phyloP scores from a whole-genome alignment of 35 echinoderm and acorn worm genomes.

The Strongylocentrotus purpuratus region DNA sequence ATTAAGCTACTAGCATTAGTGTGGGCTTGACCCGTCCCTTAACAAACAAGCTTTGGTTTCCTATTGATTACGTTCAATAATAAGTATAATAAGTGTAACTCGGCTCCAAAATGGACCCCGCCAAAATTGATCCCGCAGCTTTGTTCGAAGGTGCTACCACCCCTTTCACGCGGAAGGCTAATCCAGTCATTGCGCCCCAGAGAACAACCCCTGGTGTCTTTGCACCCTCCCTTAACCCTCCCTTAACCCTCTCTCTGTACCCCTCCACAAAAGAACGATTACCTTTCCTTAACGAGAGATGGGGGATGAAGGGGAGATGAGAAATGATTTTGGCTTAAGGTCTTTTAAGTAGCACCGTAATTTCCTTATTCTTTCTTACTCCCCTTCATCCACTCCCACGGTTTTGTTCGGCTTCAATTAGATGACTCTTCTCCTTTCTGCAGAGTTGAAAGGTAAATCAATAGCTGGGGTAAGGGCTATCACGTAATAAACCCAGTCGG shows the following conservation, averaged over 20 bases:
- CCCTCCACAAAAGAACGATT: background rate
- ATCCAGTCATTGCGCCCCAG: background rate
- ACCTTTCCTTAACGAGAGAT: background rate
- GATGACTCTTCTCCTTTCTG: background rate
- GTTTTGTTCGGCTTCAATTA: conserved; percentile 3
- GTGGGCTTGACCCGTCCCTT: background rate
- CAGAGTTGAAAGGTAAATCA: background rate
- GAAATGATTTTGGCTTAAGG: conserved; percentile 10
- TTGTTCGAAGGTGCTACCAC: background rate
- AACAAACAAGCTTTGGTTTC: background rate
- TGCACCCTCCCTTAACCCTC: background rate
- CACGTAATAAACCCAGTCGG: background rate
- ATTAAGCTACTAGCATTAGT: background rate
- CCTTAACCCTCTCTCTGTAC: background rate
- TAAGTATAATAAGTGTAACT: background rate
- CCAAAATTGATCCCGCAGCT: background rate
- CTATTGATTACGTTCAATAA: background rate
- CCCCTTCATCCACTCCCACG: background rate
- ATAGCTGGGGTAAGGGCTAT: background rate
- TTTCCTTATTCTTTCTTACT: background rate
- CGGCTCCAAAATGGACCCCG: background rate
- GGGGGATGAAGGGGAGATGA: background rate
- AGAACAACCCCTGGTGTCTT: background rate
- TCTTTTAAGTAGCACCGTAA: background rate
- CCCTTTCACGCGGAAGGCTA: background rate